These are phyloP conservation scores for Myzus persicae DNA, from an alignment of 1,140 invertebrate genomes.

Conservation along the genomic window DNA sequence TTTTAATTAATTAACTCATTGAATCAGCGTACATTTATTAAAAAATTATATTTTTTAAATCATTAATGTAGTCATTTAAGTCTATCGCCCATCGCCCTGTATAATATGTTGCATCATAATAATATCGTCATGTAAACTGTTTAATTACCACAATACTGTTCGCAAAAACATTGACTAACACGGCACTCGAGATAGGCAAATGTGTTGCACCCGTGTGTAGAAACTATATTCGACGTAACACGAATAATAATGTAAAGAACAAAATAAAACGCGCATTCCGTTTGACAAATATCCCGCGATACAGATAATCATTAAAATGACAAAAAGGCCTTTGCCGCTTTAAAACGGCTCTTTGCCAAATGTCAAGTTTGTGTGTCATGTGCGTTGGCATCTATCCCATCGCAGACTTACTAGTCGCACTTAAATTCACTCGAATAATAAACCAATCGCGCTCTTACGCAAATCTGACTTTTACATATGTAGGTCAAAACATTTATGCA, in stretches of 20 bases:
- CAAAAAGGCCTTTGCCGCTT: neutral
- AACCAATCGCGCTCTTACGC: neutral
- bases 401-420: neutral
- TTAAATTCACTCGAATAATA: neutral
- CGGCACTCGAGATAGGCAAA: neutral
- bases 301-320: slow-evolving; percentile 4
- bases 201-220: neutral
- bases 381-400: slow-evolving; percentile 35
- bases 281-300: neutral
- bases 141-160: neutral
- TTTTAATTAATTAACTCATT: too few relatives aligned
- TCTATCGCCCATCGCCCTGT: too few relatives aligned
- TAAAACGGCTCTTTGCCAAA: slow-evolving; percentile 47
- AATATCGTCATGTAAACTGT: neutral
- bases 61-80: too few relatives aligned
- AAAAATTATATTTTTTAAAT: too few relatives aligned
- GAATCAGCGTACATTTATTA: too few relatives aligned
- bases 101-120: neutral
- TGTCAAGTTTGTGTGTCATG: slow-evolving; percentile 19
- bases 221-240: neutral
- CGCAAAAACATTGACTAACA: too few relatives aligned
- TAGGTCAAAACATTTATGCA: slow-evolving; percentile 30
- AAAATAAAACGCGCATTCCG: neutral
- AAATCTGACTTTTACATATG: slow-evolving; percentile 16
- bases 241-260: neutral